These are phyloP conservation scores for Amphiprion percula DNA, from an alignment of 2,113 vertebrate species.

Conservation along the genomic window DNA sequence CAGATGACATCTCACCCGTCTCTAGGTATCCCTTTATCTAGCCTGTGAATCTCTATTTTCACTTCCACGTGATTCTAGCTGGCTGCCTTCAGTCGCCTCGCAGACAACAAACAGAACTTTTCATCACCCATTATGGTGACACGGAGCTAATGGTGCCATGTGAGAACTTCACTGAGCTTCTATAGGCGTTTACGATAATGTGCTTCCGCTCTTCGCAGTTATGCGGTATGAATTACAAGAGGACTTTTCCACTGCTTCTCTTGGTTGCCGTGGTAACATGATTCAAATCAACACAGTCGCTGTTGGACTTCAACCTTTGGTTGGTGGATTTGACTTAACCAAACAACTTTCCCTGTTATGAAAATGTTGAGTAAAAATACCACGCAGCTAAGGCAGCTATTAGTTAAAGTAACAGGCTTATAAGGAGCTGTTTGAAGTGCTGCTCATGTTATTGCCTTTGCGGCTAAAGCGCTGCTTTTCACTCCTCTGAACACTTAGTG, in stretches of 20 bases:
- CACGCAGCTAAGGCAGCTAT: constrained; percentile 43
- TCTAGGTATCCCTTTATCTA: constrained; percentile 33
- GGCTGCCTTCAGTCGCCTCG: constrained; percentile 1
- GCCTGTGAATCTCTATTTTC: constrained; percentile 28
- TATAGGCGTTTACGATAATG: background rate
- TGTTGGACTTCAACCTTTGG: background rate
- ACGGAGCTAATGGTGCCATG: constrained; percentile 25
- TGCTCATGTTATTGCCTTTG: constrained; percentile 40
- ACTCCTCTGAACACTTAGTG: constrained; percentile 29
- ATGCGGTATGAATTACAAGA: background rate
- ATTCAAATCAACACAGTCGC: constrained; percentile 15
- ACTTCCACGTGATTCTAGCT: constrained; percentile 53
- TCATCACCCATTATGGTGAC: constrained; percentile 33
- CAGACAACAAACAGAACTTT: constrained; percentile 50
- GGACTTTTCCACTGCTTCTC: constrained; percentile 4
- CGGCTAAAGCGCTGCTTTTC: constrained; percentile 50
- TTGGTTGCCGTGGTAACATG: constrained; percentile 26
- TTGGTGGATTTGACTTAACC: constrained; percentile 39
- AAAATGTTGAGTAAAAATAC: constrained; percentile 51
- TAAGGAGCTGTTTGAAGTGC: constrained; percentile 45
- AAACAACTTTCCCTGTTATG: constrained; percentile 56
- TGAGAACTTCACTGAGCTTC: constrained; percentile 21
- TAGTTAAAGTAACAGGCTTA: constrained; percentile 60
- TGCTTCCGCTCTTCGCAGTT: constrained; percentile 22
- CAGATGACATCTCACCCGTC: constrained; percentile 36